phyloP scores from a whole-genome alignment of 2,888 invertebrate species.

The Melinopterus prodromus region DNA sequence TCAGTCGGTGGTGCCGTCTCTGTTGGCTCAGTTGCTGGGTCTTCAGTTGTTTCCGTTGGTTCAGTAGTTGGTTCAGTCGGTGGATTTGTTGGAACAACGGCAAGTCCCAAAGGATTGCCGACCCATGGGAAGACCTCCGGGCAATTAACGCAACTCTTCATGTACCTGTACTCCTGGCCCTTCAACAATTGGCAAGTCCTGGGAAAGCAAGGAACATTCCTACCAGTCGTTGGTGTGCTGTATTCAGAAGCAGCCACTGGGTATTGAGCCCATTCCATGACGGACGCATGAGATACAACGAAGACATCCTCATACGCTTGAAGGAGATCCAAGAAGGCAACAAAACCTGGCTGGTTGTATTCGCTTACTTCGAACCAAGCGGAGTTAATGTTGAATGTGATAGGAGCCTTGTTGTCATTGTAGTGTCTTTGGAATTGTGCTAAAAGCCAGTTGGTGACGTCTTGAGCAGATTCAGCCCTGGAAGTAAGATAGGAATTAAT shows the following conservation, averaged over 20 bases:
- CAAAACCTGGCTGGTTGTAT: slow-evolving; percentile 49
- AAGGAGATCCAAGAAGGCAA: slow-evolving; percentile 56
- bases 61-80: slow-evolving; percentile 15
- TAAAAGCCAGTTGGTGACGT: slow-evolving; percentile 54
- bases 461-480: neutral
- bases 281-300: slow-evolving; percentile 58
- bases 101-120: slow-evolving; percentile 57
- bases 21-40: too few species aligned
- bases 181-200: slow-evolving; percentile 48
- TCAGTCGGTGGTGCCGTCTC: too few species aligned
- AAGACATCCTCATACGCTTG: slow-evolving; percentile 54
- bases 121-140: slow-evolving; percentile 61
- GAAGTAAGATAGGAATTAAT: neutral
- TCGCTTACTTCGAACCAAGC: slow-evolving; percentile 59
- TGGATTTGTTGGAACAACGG: neutral
- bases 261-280: slow-evolving; percentile 59
- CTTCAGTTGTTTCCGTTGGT: neutral
- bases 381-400: slow-evolving; percentile 61
- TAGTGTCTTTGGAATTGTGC: slow-evolving; percentile 60
- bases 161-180: slow-evolving; percentile 51
- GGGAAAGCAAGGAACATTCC: slow-evolving; percentile 42
- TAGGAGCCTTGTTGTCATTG: slow-evolving; percentile 58
- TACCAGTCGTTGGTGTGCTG: slow-evolving; percentile 37
- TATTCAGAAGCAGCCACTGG: slow-evolving; percentile 53
- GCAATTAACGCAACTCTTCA: slow-evolving; percentile 58